Evolutionary conservation across 2,888 invertebrate genomes (phyloP).

Genomic region (Biston betularia): DNA sequence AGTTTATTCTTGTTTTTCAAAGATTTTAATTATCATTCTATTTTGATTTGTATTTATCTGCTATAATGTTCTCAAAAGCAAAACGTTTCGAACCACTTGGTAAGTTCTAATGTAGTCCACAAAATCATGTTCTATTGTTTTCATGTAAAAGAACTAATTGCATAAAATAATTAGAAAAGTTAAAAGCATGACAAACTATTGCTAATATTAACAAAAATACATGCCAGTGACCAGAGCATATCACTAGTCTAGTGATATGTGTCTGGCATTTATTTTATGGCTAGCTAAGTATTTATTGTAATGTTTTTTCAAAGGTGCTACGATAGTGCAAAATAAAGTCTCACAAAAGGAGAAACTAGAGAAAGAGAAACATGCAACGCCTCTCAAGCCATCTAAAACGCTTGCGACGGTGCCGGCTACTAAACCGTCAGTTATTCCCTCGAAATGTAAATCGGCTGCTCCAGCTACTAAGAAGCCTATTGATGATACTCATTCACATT

Average conservation of each 20-base stretch:
- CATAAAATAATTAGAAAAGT: too few species aligned
- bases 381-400: constrained; percentile 40
- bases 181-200: neutral
- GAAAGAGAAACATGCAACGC: constrained; percentile 44
- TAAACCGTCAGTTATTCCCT: constrained; percentile 28
- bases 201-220: neutral
- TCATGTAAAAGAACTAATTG: too few species aligned
- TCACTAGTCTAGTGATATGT: too few species aligned
- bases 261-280: neutral
- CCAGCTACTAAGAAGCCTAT: constrained; percentile 31
- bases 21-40: constrained; percentile 5
- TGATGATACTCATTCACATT: constrained; percentile 72
- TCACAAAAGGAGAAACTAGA: constrained; percentile 59
- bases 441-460: constrained; percentile 47
- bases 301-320: constrained; percentile 49
- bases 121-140: constrained; percentile 7
- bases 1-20: constrained; percentile 13
- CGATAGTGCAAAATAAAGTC: constrained; percentile 52
- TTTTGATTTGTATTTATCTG: neutral
- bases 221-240: too few species aligned
- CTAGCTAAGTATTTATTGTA: neutral
- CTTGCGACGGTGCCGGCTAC: constrained; percentile 13
- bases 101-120: constrained; percentile 53
- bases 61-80: constrained; percentile 79
- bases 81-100: constrained; percentile 76